Conservation (phyloP, 1,140 invertebrate species). For the Bradynema listronoti region DNA sequence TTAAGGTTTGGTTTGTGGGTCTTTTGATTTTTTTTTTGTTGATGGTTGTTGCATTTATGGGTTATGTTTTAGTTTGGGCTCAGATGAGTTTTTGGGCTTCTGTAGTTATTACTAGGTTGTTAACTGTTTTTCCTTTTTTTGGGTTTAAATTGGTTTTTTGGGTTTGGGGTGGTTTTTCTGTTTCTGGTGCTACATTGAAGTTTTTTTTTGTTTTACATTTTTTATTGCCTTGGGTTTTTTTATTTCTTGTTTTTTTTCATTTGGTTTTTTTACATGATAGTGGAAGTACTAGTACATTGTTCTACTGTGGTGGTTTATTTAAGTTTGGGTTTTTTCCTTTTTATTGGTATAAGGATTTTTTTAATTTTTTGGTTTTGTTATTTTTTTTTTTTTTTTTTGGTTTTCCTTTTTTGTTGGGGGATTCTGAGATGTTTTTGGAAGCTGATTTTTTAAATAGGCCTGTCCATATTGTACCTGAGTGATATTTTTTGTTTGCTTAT, state of each 20-base stretch:
- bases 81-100: conserved; percentile 48
- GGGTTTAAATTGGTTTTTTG: conserved; percentile 33
- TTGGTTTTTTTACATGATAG: conserved; percentile 43
- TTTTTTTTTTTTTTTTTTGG: no score
- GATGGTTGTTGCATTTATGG: conserved; percentile 41
- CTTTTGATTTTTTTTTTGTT: conserved; percentile 39
- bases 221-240: conserved; percentile 41
- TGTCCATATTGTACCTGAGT: no score
- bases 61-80: conserved; percentile 42
- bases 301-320: conserved; percentile 22
- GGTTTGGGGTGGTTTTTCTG: conserved; percentile 45
- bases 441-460: no score
- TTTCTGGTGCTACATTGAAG: conserved; percentile 36
- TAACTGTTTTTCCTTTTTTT: conserved; percentile 45
- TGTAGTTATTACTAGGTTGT: conserved; percentile 44
- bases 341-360: no score
- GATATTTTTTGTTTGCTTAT: conserved; percentile 72
- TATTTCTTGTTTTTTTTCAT: conserved; percentile 30
- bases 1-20: conserved; percentile 31
- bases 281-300: conserved; percentile 38
- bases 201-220: conserved; percentile 52
- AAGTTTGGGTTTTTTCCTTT: conserved; percentile 59
- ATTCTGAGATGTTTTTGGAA: no score
- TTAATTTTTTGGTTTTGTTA: no score
- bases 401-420: no score